These are phyloP conservation scores for Micronycteris hirsuta DNA, from an alignment of 2,113 vertebrate species.

Conservation along the genomic window DNA sequence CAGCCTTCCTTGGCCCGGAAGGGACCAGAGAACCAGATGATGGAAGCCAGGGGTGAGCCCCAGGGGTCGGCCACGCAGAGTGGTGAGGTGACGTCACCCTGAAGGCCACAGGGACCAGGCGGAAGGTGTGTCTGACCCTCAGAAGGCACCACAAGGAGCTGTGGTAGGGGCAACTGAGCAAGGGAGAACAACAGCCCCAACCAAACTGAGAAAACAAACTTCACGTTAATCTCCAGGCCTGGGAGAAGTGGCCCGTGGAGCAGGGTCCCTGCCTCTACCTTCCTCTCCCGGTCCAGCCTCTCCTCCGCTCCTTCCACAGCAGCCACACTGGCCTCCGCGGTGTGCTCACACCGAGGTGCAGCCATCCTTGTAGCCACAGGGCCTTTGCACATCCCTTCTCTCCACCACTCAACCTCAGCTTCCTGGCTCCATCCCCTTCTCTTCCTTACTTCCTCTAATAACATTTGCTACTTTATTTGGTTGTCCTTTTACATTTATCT, in stretches of 20 bases:
- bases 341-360: no score
- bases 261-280: background rate
- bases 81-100: no score
- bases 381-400: background rate
- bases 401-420: background rate
- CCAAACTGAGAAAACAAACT: background rate
- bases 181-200: background rate
- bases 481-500: background rate
- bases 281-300: accelerated
- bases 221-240: accelerated
- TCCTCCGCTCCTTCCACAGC: no score
- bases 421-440: background rate
- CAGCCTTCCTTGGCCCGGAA: background rate
- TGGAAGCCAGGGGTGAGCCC: background rate
- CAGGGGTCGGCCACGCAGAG: background rate
- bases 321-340: background rate
- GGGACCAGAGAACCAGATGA: background rate
- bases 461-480: background rate
- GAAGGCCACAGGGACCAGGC: background rate
- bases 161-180: accelerated
- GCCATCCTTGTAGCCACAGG: background rate
- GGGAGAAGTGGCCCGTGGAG: accelerated
- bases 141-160: background rate
- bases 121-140: background rate
- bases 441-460: background rate